Evolutionary conservation across 2,888 invertebrate species (phyloP).

Genomic region (Platycheirus rosarum): DNA sequence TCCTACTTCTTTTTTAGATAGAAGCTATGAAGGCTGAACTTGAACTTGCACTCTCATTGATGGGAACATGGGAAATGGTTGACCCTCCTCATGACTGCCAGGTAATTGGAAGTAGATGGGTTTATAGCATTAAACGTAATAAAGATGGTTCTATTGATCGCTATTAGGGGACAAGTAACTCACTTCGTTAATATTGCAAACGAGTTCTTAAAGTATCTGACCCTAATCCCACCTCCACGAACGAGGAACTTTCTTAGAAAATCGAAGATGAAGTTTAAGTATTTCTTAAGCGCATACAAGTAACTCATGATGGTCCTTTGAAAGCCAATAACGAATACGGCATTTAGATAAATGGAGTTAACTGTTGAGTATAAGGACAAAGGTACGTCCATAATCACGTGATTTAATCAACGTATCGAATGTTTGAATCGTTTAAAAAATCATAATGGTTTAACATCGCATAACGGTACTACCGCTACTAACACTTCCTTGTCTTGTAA

Average conservation of each 20-base stretch:
- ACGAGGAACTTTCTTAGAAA: not conserved
- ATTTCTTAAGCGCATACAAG: not conserved
- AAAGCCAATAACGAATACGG: conserved; percentile 13
- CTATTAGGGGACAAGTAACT: not conserved
- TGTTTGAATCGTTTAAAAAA: conserved; percentile 31
- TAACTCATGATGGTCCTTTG: no score
- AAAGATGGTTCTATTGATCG: not conserved
- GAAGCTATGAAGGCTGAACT: no score
- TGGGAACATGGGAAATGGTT: not conserved
- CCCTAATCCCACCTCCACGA: not conserved
- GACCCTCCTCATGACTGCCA: not conserved
- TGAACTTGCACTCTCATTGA: not conserved
- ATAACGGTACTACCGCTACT: not conserved
- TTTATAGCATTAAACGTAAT: not conserved
- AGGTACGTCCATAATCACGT: conserved; percentile 25
- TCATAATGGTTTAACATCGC: conserved; percentile 1
- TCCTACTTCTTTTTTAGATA: not conserved
- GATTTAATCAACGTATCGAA: conserved; percentile 29
- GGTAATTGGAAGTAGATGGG: not conserved
- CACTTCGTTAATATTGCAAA: not conserved
- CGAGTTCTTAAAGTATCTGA: not conserved
- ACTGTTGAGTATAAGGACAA: conserved; percentile 22
- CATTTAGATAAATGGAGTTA: not conserved
- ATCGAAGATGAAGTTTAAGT: not conserved
- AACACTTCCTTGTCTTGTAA: conserved; percentile 4